Conservation (phyloP, 2,888 invertebrate species). For the Lithophane socia region DNA sequence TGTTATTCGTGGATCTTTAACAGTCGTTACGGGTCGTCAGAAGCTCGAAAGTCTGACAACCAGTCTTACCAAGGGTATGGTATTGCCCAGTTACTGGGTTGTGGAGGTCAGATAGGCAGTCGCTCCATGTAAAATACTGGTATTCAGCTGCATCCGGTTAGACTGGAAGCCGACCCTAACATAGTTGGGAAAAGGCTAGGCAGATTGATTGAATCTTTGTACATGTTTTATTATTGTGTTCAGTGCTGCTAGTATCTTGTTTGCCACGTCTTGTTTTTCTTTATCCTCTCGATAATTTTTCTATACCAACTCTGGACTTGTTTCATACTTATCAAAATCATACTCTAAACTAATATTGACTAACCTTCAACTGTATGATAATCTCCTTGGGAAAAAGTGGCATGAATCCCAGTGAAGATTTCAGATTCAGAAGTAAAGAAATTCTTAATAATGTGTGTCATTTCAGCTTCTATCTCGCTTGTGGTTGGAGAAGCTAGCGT, state of each 20-base stretch:
- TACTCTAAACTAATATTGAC: background rate
- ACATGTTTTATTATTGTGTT: too few relatives aligned
- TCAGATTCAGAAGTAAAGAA: conserved; percentile 11
- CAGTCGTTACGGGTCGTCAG: too few relatives aligned
- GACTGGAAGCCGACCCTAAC: too few relatives aligned
- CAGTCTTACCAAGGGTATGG: too few relatives aligned
- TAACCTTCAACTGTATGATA: conserved; percentile 46
- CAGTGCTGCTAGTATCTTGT: background rate
- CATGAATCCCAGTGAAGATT: conserved; percentile 57
- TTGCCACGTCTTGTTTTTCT: background rate
- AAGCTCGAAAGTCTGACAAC: too few relatives aligned
- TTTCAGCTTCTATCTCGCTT: conserved; percentile 16
- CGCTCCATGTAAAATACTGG: too few relatives aligned
- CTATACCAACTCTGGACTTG: background rate
- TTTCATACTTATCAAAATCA: background rate
- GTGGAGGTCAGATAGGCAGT: too few relatives aligned
- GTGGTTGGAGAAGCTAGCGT: conserved; percentile 53
- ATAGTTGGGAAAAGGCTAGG: too few relatives aligned
- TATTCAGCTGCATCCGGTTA: too few relatives aligned
- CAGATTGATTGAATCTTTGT: too few relatives aligned
- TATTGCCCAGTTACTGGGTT: too few relatives aligned
- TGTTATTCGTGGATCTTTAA: too few relatives aligned
- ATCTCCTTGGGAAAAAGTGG: conserved; percentile 48
- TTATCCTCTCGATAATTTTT: background rate
- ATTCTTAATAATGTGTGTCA: conserved; percentile 26